Conservation (phyloP, 2,113 vertebrate genomes). For the Hylia prasina region DNA sequence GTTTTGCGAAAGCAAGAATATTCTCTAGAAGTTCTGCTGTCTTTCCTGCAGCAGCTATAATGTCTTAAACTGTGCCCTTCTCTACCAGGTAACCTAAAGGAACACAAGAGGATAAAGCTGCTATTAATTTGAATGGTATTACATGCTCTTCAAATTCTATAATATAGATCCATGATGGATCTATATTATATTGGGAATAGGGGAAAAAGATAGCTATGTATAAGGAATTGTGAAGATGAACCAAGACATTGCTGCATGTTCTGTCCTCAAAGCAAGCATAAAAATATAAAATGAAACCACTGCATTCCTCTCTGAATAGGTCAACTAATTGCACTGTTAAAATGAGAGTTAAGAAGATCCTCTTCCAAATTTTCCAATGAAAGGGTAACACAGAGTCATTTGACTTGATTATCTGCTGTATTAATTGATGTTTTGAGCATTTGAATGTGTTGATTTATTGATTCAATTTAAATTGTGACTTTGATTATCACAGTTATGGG, state of each 20-base stretch:
- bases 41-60: background rate
- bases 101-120: background rate
- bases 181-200: background rate
- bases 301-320: background rate
- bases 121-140: background rate
- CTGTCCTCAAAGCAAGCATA: background rate
- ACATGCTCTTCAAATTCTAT: background rate
- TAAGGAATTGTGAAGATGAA: background rate
- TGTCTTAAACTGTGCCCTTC: background rate
- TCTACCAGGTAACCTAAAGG: background rate
- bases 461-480: background rate
- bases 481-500: background rate
- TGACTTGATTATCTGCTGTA: background rate
- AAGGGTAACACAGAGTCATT: background rate
- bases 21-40: background rate
- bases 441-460: background rate
- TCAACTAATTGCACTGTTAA: background rate
- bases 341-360: background rate
- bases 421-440: background rate
- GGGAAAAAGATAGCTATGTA: background rate
- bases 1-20: background rate
- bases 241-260: fast-evolving
- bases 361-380: background rate
- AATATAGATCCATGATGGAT: background rate
- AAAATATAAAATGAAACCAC: background rate